A percentile compares a stretch with the other conserved stretches of the same genome.
phyloP scores from a whole-genome alignment of 2,113 vertebrate species.

The Pedionomus torquatus region DNA sequence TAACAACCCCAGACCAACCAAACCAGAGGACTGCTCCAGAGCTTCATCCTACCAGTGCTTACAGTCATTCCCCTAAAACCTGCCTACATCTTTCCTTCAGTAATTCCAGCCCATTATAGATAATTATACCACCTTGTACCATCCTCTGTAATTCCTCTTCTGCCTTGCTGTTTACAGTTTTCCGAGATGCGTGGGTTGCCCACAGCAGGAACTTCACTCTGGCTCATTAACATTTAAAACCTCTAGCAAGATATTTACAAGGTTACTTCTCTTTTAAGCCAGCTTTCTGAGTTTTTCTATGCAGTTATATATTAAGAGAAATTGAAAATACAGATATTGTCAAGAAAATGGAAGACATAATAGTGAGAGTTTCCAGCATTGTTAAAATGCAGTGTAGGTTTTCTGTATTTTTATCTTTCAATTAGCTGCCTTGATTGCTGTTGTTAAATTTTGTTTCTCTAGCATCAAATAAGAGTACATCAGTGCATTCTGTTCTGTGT shows the following conservation, averaged over 20 bases:
- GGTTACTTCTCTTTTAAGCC: neutral
- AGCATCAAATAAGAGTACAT: neutral
- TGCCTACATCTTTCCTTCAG: neutral
- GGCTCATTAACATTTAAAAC: slow-evolving; percentile 24
- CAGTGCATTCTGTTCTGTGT: neutral
- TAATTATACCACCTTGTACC: slow-evolving; percentile 8
- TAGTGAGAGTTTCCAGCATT: neutral
- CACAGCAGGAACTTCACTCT: slow-evolving; percentile 28
- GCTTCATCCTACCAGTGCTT: neutral
- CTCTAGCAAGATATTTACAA: slow-evolving; percentile 26
- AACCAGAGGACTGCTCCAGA: neutral
- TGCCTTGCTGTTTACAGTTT: neutral
- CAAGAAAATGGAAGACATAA: neutral
- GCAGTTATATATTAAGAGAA: neutral
- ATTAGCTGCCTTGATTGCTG: neutral
- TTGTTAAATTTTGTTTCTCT: neutral
- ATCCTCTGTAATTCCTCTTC: neutral
- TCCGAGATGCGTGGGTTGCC: neutral
- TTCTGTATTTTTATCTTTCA: neutral
- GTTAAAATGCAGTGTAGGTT: neutral
- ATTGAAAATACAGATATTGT: neutral
- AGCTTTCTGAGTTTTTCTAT: neutral
- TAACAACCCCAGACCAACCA: neutral
- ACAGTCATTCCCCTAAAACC: neutral
- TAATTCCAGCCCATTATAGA: neutral